Evolutionary conservation across 2,888 invertebrate genomes (phyloP).

Genomic region (Andrena flavipes): DNA sequence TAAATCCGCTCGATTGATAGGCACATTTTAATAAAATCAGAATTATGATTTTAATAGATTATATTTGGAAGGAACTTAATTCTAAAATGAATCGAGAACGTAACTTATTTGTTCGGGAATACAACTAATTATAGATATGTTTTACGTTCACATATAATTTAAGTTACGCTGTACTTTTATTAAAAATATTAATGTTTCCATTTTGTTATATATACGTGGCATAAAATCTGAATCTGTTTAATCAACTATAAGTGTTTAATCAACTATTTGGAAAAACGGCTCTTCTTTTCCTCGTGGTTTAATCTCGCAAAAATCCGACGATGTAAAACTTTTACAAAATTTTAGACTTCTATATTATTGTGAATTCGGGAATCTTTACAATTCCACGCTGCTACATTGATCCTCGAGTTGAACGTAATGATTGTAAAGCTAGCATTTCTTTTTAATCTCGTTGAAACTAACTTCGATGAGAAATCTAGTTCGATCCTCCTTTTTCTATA

Average conservation of each 20-base stretch:
- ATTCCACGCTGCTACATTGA: slow-evolving; percentile 11
- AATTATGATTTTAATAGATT: slow-evolving; percentile 41
- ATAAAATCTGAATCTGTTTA: slow-evolving; percentile 26
- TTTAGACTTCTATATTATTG: slow-evolving; percentile 19
- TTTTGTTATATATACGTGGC: slow-evolving; percentile 7
- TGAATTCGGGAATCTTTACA: not conserved
- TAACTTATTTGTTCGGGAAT: slow-evolving; percentile 19
- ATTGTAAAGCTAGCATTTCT: slow-evolving; percentile 14
- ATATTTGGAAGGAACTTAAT: slow-evolving; percentile 27
- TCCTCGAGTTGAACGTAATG: slow-evolving; percentile 13
- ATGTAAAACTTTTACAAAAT: slow-evolving; percentile 24
- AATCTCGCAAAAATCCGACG: slow-evolving; percentile 2
- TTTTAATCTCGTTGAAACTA: slow-evolving; percentile 4
- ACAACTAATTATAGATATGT: slow-evolving; percentile 46
- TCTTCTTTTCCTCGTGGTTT: not conserved
- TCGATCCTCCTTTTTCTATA: slow-evolving; percentile 52
- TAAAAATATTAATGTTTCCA: slow-evolving; percentile 16
- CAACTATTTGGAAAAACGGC: slow-evolving; percentile 28
- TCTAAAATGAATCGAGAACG: slow-evolving; percentile 18
- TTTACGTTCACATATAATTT: slow-evolving; percentile 29
- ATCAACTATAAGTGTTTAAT: slow-evolving; percentile 8
- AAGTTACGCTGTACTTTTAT: slow-evolving; percentile 29
- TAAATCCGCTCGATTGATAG: slow-evolving; percentile 44
- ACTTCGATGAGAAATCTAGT: slow-evolving; percentile 7
- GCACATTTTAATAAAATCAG: slow-evolving; percentile 55